Conservation (phyloP, 1,140 invertebrate genomes). For the Heliothis virescens region DNA sequence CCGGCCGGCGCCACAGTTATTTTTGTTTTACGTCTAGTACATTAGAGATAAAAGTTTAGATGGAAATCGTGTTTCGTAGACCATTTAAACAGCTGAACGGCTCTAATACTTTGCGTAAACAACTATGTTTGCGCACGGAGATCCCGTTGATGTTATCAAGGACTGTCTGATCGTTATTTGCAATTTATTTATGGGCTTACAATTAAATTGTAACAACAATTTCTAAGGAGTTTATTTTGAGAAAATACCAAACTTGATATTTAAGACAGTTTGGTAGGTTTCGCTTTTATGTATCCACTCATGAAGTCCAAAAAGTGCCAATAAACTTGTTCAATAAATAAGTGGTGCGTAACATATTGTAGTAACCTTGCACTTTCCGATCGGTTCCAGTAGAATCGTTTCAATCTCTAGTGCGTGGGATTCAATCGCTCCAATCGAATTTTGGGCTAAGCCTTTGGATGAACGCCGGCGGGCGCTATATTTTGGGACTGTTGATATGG, state of each 20-base stretch:
- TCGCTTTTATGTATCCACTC: too few species aligned
- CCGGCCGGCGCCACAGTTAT: conserved; percentile 16
- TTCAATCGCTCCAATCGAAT: conserved; percentile 35
- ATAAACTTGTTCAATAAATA: background rate
- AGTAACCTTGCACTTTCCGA: conserved; percentile 22
- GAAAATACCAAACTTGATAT: too few species aligned
- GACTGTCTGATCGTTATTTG: background rate
- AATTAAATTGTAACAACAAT: too few species aligned
- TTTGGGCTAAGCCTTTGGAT: conserved; percentile 11
- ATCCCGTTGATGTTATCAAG: conserved; percentile 1
- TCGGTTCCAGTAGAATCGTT: conserved; percentile 35
- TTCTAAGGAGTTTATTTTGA: too few species aligned
- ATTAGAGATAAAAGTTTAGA: conserved; percentile 25
- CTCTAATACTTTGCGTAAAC: conserved; percentile 11
- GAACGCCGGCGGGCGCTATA: background rate
- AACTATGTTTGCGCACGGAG: background rate
- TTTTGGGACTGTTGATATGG: background rate
- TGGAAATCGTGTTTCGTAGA: conserved; percentile 38
- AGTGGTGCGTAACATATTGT: background rate
- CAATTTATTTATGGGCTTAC: background rate
- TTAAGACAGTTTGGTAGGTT: too few species aligned
- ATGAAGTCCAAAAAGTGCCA: too few species aligned
- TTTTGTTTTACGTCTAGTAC: conserved; percentile 25
- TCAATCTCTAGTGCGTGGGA: conserved; percentile 3
- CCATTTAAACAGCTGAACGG: conserved; percentile 17